Evolutionary conservation across 2,888 invertebrate genomes (phyloP), one percentile per base, ranked within the genome.

Genomic region (Heliothis peltigera): DNA sequence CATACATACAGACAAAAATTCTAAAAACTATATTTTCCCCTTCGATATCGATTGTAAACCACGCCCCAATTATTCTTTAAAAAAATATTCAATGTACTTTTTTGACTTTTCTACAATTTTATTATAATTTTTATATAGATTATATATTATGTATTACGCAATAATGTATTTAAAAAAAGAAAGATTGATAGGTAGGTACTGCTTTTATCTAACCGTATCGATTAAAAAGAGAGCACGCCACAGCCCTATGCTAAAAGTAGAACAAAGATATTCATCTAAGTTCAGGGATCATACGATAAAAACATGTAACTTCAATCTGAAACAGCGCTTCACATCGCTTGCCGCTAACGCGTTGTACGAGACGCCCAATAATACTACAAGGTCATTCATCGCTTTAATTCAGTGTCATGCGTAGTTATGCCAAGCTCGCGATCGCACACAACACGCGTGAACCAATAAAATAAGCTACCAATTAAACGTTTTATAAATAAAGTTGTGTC

Each of bases 281-380:
- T 80, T 80, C 77, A 79, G 80, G 84, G 87, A 87, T 88, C 88
- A 81, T 81, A 81, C 83, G 85, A 85, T 84, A 84, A 71, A 58
- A 39, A n/a, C 60, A 55, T 47, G 78, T 69, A 64, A 69, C 58
- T 63, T 32, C 83, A 82, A 79, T 49, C 15, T 47, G 58, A 73
- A 79, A 79, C 75, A 87, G 85, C 86, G 87, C 85, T 84, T 47
- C 53, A 53, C 47, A 68, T 51, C 68, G 77, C 73, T 76, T 64
- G 54, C 57, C 56, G 19, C 66, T 54, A 64, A 72, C 74, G 63
- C 64, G 71, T 78, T 64, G 56, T n/a, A 63, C 70, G 74, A 79
- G 67, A 71, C 75, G 75, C 65, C 59, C 54, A 49, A 69, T 74
- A 75, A 57, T 65, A 68, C 60, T 55, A 60, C 84, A 85, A 87